Evolutionary conservation across 2,113 vertebrate species (phyloP).

Genomic region (Ginglymostoma cirratum): DNA sequence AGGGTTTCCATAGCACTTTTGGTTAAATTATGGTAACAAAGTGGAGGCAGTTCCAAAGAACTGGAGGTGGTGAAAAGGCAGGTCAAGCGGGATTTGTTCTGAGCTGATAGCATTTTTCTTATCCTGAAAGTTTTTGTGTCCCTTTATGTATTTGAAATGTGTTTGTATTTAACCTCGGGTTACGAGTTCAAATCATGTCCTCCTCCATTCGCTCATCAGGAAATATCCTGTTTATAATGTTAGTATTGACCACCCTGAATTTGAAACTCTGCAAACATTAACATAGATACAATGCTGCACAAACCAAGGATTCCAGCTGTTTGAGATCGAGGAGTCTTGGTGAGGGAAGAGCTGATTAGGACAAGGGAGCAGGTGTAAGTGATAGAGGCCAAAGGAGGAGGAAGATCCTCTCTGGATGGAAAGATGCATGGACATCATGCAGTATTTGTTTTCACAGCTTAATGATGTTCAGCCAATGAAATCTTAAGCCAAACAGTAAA

Average conservation of each 20-base stretch:
- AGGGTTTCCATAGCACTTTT: not conserved
- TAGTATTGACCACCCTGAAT: slow-evolving; percentile 21
- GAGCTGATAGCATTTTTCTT: not conserved
- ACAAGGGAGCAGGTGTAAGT: slow-evolving; percentile 7
- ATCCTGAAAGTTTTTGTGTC: not conserved
- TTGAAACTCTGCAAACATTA: not conserved
- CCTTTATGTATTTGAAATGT: not conserved
- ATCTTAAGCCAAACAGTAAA: slow-evolving; percentile 7
- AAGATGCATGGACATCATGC: not conserved
- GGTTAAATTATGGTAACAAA: not conserved
- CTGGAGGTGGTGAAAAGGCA: not conserved
- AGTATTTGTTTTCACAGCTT: slow-evolving; percentile 26
- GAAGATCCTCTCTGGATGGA: not conserved
- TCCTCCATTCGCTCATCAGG: slow-evolving; percentile 24
- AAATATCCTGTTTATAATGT: slow-evolving; percentile 34
- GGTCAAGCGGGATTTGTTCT: not conserved
- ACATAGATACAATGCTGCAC: not conserved
- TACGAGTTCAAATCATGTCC: not conserved
- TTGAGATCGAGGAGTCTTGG: not conserved
- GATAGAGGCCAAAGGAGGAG: not conserved
- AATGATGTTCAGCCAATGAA: not conserved
- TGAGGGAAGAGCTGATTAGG: not conserved
- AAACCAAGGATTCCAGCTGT: not conserved
- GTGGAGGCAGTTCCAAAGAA: not conserved
- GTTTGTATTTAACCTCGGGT: slow-evolving; percentile 10